Evolutionary conservation across 2,888 invertebrate genomes (phyloP), one percentile per base, ranked within the genome.

Genomic region (Acronicta alni): DNA sequence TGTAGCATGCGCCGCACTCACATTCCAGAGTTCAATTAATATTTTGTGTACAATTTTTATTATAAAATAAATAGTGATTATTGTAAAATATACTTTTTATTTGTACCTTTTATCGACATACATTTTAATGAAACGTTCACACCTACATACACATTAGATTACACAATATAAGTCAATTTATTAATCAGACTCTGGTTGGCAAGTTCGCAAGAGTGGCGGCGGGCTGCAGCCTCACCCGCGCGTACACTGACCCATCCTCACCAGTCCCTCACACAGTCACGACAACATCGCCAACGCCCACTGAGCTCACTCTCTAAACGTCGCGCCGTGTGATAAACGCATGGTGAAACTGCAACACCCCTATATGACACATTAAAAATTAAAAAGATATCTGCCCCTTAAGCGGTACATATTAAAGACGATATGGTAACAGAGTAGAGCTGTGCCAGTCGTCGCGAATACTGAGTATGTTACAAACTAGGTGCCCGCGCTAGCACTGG

Each of bases 101-200:
- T 89, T 88, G 78, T 78, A 78, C 78, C 78, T 66, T 77, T 77
- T 60, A 63, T 72, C 59, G 59, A 67, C 62, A 87, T 79, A 81
- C 83, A 85, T 79, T 83, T 82, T 80, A 85, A 67, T 57, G 61
- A 79, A 78, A 23, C 58, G 55, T 77, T 79, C 59, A 71, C 63
- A 62, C 41, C 39, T 56, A 72, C 67, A 54, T 68, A 63, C 67
- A 73, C 66, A 73, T 67, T 72, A 70, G 57, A 71, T 77, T 72
- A 72, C 71, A 73, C 57, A 75, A 70, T 69, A 76, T 70, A 26
- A 78, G 78, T 79, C 80, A 80, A 80, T 43, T 48, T 73, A 80
- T 78, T 82, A 78, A 83, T 88, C 91, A 91, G 91, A 90, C 90
- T 91, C 90, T 83, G 85, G 85, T 85, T 84, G 91, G 91, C 91